These are phyloP conservation scores for Thalassoma bifasciatum DNA, from an alignment of 2,113 vertebrate species.

Conservation along the genomic window DNA sequence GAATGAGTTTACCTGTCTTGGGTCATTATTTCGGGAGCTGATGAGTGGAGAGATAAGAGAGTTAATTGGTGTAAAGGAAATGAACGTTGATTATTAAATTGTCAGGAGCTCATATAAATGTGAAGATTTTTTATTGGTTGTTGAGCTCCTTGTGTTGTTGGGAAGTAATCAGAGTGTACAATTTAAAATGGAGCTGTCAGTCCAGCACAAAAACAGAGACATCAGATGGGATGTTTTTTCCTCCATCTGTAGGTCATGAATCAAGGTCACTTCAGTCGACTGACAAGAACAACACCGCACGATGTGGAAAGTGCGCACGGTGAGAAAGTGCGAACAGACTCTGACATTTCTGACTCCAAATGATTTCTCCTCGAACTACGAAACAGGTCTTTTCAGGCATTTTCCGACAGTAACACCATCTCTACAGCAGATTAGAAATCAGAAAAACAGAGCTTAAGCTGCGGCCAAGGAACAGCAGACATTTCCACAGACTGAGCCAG, in stretches of 20 bases:
- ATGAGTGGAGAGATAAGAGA: constrained; percentile 41
- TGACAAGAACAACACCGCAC: constrained; percentile 19
- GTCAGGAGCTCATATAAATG: not conserved
- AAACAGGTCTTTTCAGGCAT: constrained; percentile 10
- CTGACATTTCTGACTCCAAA: constrained; percentile 53
- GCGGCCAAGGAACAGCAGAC: constrained; percentile 54
- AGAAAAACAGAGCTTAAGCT: constrained; percentile 36
- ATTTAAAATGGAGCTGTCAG: not conserved
- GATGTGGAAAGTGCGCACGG: not conserved
- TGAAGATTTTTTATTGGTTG: not conserved
- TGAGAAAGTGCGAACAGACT: constrained; percentile 30
- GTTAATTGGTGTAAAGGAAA: constrained; percentile 28
- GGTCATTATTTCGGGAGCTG: constrained; percentile 45
- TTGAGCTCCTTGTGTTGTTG: not conserved
- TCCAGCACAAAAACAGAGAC: not conserved
- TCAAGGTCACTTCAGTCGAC: constrained; percentile 43
- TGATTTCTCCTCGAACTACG: constrained; percentile 26
- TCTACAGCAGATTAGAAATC: constrained; percentile 49
- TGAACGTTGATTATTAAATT: constrained; percentile 2
- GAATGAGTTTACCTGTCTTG: constrained; percentile 35
- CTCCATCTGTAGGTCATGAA: constrained; percentile 24
- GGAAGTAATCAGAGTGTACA: not conserved
- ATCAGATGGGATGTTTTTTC: constrained; percentile 1
- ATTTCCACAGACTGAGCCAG: constrained; percentile 62
- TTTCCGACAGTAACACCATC: constrained; percentile 42